These are phyloP conservation scores for Gorsachius goisagi DNA, from an alignment of 2,113 vertebrate genomes.

Conservation along the genomic window DNA sequence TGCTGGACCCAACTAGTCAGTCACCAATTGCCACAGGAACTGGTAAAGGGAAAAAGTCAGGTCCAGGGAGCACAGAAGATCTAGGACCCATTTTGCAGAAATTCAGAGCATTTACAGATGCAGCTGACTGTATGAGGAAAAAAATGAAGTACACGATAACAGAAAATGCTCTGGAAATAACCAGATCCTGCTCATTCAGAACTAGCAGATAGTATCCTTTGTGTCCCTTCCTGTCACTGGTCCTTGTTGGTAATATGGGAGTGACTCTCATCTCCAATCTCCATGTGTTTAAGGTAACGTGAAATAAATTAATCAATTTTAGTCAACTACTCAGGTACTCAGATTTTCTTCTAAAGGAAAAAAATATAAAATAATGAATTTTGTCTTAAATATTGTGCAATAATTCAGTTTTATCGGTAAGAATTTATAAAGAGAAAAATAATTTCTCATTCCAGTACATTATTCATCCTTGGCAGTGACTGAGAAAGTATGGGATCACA, in stretches of 20 bases:
- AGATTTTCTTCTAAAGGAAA: neutral
- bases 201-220: neutral
- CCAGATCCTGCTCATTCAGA: neutral
- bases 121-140: neutral
- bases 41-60: neutral
- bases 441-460: neutral
- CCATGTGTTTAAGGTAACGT: neutral
- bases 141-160: neutral
- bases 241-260: neutral
- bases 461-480: fast-evolving
- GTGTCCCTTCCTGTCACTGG: neutral
- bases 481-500: neutral
- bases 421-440: neutral
- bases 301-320: neutral
- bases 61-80: neutral
- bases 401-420: neutral
- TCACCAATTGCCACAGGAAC: neutral
- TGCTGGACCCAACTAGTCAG: neutral
- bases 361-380: neutral
- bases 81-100: neutral
- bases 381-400: neutral
- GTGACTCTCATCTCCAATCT: neutral
- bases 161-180: neutral
- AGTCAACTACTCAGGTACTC: neutral
- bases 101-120: neutral